Base-by-base conservation (phyloP, 2,113 vertebrate genomes). In the Rhodinocichla rosea region DNA sequence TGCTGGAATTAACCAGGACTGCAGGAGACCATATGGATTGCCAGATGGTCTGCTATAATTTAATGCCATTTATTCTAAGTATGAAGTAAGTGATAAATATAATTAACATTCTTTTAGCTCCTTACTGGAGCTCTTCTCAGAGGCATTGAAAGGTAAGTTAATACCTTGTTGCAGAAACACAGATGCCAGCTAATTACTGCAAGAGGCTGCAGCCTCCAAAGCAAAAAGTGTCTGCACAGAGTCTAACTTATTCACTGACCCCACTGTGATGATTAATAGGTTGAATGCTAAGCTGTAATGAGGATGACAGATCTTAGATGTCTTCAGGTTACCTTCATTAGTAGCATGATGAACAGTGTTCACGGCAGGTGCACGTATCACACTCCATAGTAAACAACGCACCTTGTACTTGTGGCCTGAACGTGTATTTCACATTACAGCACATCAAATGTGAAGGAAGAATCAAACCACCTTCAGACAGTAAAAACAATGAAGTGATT, bases 131-230 rank as follows among this genome's bases (percentile, higher is more conserved):
- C 27, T 92, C 97, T 97, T 93, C 96, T 9, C 67, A 83, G 82
- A 94, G 56, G 62, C 78, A 97, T 50, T 95, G 95, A 95, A 97
- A 96, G 89, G 90, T 95, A 98, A 97, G 95, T 95, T 96, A 97
- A 98, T 97, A 96, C 70, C 94, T 97, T 97, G 92, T 93, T 97
- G 96, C 92, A 55, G 93, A 92, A 92, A 95, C 97, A 94, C 97
- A 98, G 97, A 97, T 98, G 98, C 97, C 96, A 97, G 77, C 96
- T 98, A 98, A 98, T 98, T 97, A 98, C 83, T 92, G 97, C 88
- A 95, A 94, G 96, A 97, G 90, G 95, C 92, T 97, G 57, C 65
- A 94, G 84, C 86, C 90, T 94, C 92, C 83, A 93, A 96, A 97
- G 95, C 84, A 95, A 35, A 94, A 97, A 96, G 83, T 45, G 73